Evolutionary conservation across 2,888 invertebrate species (phyloP).

Genomic region (Trichogramma evanescens): DNA sequence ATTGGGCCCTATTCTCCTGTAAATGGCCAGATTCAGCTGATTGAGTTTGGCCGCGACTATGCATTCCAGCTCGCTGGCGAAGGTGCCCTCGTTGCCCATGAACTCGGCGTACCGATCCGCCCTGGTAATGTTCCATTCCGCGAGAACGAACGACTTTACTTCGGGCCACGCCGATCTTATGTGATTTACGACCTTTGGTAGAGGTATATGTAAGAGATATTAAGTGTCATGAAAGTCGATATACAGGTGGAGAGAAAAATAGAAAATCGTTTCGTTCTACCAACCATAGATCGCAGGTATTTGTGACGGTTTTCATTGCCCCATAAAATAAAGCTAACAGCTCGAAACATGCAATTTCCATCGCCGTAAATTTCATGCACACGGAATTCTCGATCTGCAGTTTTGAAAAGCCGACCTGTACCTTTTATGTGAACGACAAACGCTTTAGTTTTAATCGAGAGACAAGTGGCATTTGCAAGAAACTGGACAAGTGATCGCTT

Average conservation of each 20-base stretch:
- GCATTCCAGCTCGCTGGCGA: constrained; percentile 39
- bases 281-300: constrained; percentile 32
- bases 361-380: constrained; percentile 40
- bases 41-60: constrained; percentile 36
- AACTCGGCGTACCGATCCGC: constrained; percentile 31
- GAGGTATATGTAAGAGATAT: background rate
- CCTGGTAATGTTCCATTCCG: constrained; percentile 38
- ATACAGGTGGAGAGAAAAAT: background rate
- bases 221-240: background rate
- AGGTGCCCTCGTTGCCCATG: constrained; percentile 37
- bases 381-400: constrained; percentile 36
- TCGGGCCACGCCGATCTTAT: constrained; percentile 37
- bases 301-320: constrained; percentile 36
- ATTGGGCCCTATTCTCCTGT: constrained; percentile 29
- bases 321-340: constrained; percentile 40
- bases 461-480: too few species aligned
- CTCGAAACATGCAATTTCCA: constrained; percentile 43
- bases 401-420: constrained; percentile 16
- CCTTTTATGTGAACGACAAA: constrained; percentile 1
- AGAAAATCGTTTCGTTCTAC: background rate
- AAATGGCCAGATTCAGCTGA: constrained; percentile 37
- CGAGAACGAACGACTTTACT: constrained; percentile 35
- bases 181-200: constrained; percentile 34
- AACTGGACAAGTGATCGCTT: too few species aligned
- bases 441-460: too few species aligned